These are phyloP conservation scores for Chaetodon trifasciatus DNA, from an alignment of 2,797 vertebrate genomes.

Conservation along the genomic window DNA sequence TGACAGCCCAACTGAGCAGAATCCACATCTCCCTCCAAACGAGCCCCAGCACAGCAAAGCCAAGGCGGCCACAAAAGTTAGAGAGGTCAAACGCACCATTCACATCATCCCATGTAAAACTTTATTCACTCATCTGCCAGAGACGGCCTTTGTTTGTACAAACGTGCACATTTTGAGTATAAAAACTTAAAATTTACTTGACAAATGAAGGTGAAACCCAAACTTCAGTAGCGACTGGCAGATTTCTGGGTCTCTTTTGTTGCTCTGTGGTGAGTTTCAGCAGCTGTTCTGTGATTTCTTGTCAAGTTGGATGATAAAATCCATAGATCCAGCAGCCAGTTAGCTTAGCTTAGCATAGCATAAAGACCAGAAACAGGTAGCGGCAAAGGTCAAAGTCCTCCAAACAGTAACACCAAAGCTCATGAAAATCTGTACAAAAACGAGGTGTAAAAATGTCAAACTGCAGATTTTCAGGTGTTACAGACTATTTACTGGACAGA, in stretches of 20 bases:
- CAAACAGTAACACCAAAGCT: background rate
- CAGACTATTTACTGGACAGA: background rate
- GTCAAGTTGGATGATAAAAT: background rate
- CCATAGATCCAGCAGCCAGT: background rate
- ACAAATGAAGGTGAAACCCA: background rate
- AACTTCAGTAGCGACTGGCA: background rate
- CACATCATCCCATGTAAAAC: conserved; percentile 7
- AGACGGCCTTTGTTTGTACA: background rate
- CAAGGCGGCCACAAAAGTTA: conserved; percentile 9
- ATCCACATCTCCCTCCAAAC: conserved; percentile 44
- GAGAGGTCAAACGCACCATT: conserved; percentile 46
- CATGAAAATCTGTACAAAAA: background rate
- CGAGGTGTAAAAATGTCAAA: background rate
- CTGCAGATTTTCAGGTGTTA: background rate
- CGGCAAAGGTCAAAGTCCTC: no score
- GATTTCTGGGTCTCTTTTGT: background rate
- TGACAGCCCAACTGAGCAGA: conserved; percentile 56
- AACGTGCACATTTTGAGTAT: conserved; percentile 6
- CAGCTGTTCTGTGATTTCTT: background rate
- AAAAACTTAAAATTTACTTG: background rate
- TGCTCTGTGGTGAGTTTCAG: background rate
- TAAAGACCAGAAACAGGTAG: background rate
- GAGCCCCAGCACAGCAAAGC: conserved; percentile 13
- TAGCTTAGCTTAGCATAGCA: conserved; percentile 20
- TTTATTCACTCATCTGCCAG: conserved; percentile 6